phyloP scores from a whole-genome alignment of 2,797 vertebrate genomes.

The Ctenosaura bakeri region DNA sequence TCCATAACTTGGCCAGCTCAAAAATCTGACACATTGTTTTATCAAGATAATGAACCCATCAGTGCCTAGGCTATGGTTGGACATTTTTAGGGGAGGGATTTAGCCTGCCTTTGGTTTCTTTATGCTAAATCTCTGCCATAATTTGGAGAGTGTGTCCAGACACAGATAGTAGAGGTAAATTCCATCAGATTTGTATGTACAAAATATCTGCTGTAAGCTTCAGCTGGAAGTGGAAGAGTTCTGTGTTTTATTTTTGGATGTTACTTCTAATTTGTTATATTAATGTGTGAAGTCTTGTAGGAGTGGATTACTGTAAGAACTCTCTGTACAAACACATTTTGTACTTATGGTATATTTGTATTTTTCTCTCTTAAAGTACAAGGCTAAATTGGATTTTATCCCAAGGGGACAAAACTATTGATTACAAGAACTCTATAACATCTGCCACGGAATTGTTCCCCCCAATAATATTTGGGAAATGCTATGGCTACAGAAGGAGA shows the following conservation, averaged over 20 bases:
- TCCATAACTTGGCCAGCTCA: not conserved
- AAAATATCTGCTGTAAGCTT: too few relatives aligned
- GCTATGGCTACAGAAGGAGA: not conserved
- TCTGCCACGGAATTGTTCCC: not conserved
- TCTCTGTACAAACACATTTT: not conserved
- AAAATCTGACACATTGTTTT: too few relatives aligned
- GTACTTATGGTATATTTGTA: not conserved
- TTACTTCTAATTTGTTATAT: not conserved
- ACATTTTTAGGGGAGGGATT: not conserved
- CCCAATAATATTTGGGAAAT: not conserved
- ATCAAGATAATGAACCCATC: not conserved
- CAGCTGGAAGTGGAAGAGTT: not conserved
- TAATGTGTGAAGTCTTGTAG: not conserved
- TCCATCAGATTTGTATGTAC: not conserved
- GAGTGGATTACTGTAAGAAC: not conserved
- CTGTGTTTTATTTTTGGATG: not conserved
- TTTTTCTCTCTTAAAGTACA: not conserved
- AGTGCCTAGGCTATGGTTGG: not conserved
- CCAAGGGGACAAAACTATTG: not conserved
- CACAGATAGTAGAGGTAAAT: not conserved
- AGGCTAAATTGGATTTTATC: not conserved
- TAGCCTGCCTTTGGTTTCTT: too few relatives aligned
- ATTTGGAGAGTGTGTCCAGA: not conserved
- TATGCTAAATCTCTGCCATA: not conserved
- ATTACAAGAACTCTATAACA: not conserved